Evolutionary conservation across 2,888 invertebrate genomes (phyloP).

Genomic region (Crematogaster levior): DNA sequence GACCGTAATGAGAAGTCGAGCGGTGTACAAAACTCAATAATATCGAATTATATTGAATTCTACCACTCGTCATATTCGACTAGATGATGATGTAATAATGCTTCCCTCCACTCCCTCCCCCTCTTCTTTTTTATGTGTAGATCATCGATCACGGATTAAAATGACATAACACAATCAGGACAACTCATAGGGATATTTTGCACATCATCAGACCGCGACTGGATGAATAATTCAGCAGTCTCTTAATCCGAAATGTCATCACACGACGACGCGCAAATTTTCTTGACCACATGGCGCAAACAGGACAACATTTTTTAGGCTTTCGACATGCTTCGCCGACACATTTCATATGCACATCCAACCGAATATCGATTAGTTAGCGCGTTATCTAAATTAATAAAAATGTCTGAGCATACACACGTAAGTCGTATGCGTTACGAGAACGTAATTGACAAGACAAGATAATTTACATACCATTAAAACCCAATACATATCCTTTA

Average conservation of each 20-base stretch:
- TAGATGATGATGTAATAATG: constrained; percentile 64
- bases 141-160: constrained; percentile 29
- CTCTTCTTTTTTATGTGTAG: background rate
- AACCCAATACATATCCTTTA: too few relatives aligned
- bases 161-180: constrained; percentile 14
- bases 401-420: background rate
- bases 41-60: constrained; percentile 65
- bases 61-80: constrained; percentile 42
- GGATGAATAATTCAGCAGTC: constrained; percentile 53
- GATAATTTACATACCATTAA: constrained; percentile 71
- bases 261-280: constrained; percentile 35
- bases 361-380: constrained; percentile 26
- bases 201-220: constrained; percentile 12
- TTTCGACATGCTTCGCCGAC: background rate
- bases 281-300: background rate
- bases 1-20: constrained; percentile 46
- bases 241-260: constrained; percentile 52
- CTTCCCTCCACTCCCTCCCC: constrained; percentile 19
- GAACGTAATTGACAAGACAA: constrained; percentile 43
- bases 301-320: constrained; percentile 11
- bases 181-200: constrained; percentile 50
- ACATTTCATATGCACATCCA: constrained; percentile 30
- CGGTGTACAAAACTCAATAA: constrained; percentile 9
- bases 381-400: constrained; percentile 62
- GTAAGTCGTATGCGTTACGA: constrained; percentile 37